Evolutionary conservation across 2,113 vertebrate genomes (phyloP).

Genomic region (Connochaetes taurinus): DNA sequence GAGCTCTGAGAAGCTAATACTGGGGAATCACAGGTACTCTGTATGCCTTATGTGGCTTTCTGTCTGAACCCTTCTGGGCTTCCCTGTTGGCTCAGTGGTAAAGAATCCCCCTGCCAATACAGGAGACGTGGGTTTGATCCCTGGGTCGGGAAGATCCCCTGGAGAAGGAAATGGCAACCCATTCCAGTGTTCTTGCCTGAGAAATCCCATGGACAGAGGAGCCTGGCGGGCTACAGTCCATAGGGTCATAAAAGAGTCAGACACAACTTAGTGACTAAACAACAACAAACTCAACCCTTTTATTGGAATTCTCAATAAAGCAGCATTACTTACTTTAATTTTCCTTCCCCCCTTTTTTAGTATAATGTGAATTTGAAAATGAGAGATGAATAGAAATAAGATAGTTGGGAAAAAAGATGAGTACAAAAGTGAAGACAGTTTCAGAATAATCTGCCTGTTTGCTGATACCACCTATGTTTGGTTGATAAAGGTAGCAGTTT

Average conservation of each 20-base stretch:
- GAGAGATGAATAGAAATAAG: not conserved
- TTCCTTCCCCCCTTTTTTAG: not conserved
- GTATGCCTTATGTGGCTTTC: not conserved
- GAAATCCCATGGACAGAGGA: not conserved
- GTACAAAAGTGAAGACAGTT: not conserved
- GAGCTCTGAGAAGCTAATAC: not conserved
- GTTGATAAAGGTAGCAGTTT: not conserved
- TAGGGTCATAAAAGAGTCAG: not conserved
- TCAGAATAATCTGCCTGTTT: not conserved
- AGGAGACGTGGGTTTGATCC: not conserved
- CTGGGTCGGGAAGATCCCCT: not conserved
- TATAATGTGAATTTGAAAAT: not conserved
- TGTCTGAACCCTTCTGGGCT: not conserved
- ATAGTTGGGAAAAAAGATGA: not conserved
- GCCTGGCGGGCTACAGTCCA: not conserved
- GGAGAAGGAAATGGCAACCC: not conserved
- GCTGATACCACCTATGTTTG: not conserved
- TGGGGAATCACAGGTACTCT: not conserved
- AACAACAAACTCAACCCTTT: not conserved
- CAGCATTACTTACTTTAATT: not conserved
- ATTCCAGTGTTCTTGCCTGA: not conserved
- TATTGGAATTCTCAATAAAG: not conserved
- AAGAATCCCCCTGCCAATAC: not conserved
- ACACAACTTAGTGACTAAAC: not conserved
- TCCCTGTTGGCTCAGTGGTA: not conserved